A percentile compares a stretch with the other conserved stretches of the same genome.
Evolutionary conservation across 2,113 vertebrate species (phyloP).

Genomic region (Petrocephalus zakoni): DNA sequence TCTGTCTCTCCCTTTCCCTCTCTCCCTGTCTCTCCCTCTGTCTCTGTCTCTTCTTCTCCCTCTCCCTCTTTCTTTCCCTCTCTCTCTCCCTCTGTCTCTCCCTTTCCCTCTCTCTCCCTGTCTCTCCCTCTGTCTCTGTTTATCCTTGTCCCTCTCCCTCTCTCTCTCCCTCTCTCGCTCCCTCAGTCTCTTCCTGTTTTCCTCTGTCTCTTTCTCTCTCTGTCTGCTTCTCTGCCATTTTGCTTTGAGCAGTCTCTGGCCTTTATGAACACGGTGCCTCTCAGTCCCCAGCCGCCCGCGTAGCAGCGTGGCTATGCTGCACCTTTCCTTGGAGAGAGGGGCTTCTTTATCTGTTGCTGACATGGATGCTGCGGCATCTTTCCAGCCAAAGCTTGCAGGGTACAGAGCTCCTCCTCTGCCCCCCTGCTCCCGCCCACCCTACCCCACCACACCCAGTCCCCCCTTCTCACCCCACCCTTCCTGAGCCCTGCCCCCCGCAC

Average conservation of each 20-base stretch:
- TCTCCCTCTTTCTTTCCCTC: neutral
- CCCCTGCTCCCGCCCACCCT: too few relatives aligned
- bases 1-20: too few relatives aligned
- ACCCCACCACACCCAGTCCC: too few relatives aligned
- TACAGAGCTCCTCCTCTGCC: neutral
- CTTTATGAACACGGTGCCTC: slow-evolving; percentile 66
- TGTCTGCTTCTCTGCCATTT: neutral
- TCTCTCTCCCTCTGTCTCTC: slow-evolving; percentile 46
- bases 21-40: neutral
- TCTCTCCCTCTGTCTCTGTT: too few relatives aligned
- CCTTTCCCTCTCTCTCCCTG: neutral
- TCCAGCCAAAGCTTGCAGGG: neutral
- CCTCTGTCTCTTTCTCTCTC: neutral
- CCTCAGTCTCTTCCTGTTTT: slow-evolving; percentile 47
- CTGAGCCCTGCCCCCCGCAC: too few relatives aligned
- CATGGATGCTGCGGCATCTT: neutral
- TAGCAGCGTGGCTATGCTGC: neutral
- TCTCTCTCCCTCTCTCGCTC: neutral
- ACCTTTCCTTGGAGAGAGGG: neutral
- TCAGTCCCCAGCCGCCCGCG: slow-evolving; percentile 41
- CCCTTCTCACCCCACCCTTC: too few relatives aligned
- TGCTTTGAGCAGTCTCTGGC: slow-evolving; percentile 23
- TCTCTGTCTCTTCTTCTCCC: neutral
- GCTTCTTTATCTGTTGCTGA: neutral
- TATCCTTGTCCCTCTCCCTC: neutral